Percentiles rank a stretch among this genome's conserved stretches.
Evolutionary conservation across 1,140 invertebrate genomes (phyloP).

Genomic region (Drosophila punjabiensis): DNA sequence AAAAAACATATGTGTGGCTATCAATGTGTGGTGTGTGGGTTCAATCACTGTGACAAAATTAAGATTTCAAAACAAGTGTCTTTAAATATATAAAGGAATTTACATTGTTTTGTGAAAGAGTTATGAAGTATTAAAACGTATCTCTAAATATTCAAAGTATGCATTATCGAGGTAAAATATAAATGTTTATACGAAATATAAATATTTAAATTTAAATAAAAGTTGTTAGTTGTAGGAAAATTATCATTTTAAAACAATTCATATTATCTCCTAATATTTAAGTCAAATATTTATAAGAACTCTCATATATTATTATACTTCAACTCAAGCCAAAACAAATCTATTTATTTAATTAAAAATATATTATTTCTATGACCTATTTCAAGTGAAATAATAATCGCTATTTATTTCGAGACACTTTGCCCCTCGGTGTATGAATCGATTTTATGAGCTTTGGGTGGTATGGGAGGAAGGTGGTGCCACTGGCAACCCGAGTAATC

Average conservation of each 20-base stretch:
- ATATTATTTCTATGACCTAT: slow-evolving; percentile 1
- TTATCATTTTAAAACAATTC: neutral
- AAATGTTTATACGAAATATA: neutral
- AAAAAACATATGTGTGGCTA: slow-evolving; percentile 5
- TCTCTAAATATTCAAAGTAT: too few relatives aligned
- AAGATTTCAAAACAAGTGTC: neutral
- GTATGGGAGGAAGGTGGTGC: slow-evolving; percentile 26
- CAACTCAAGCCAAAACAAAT: neutral
- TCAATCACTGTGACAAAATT: neutral
- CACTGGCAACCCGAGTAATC: slow-evolving; percentile 46
- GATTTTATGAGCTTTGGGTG: slow-evolving; percentile 23
- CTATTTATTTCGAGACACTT: slow-evolving; percentile 2
- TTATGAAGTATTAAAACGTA: too few relatives aligned
- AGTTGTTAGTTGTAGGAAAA: neutral
- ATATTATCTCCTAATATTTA: neutral
- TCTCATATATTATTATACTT: too few relatives aligned
- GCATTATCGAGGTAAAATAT: too few relatives aligned
- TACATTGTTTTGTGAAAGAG: neutral
- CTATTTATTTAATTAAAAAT: too few relatives aligned
- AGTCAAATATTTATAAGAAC: neutral
- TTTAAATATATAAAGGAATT: neutral
- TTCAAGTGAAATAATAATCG: slow-evolving; percentile 11
- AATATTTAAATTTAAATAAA: neutral
- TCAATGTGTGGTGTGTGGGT: slow-evolving; percentile 10
- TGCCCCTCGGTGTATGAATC: slow-evolving; percentile 15